phyloP scores from a whole-genome alignment of 2,113 vertebrate species.

The Lepus americanus region DNA sequence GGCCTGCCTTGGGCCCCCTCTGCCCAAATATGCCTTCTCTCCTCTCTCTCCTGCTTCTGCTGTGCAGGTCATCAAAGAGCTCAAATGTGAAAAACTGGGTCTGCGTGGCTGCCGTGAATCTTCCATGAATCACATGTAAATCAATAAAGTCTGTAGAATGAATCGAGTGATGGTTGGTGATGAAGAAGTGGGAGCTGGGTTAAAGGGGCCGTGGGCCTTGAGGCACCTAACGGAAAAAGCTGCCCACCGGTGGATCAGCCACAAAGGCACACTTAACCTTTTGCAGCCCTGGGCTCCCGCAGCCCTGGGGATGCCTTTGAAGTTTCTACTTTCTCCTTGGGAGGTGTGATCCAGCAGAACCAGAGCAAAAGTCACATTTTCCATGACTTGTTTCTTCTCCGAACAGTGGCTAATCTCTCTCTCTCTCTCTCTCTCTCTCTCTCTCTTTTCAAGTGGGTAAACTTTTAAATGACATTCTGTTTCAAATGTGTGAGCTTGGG shows the following conservation, averaged over 20 bases:
- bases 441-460: slow-evolving; percentile 59
- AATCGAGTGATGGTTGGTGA: slow-evolving; percentile 39
- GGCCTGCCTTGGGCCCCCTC: neutral
- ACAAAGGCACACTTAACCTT: slow-evolving; percentile 56
- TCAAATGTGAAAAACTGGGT: slow-evolving; percentile 72
- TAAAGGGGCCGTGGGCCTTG: slow-evolving; percentile 55
- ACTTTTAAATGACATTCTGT: slow-evolving; percentile 77
- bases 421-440: too few species aligned
- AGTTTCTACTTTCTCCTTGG: slow-evolving; percentile 70
- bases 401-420: slow-evolving; percentile 70
- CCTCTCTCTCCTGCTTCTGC: neutral
- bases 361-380: slow-evolving; percentile 81
- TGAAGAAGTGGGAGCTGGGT: slow-evolving; percentile 22
- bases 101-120: slow-evolving; percentile 66
- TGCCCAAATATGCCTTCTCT: neutral
- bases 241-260: slow-evolving; percentile 29
- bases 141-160: slow-evolving; percentile 74
- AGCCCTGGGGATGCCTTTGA: slow-evolving; percentile 67
- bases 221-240: slow-evolving; percentile 66
- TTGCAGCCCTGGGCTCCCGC: slow-evolving; percentile 45
- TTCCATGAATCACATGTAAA: slow-evolving; percentile 74
- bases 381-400: slow-evolving; percentile 81
- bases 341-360: slow-evolving; percentile 78
- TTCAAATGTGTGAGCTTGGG: slow-evolving; percentile 77
- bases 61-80: neutral